These are phyloP conservation scores for Euwallacea similis DNA, from an alignment of 1,140 invertebrate genomes.

Conservation along the genomic window DNA sequence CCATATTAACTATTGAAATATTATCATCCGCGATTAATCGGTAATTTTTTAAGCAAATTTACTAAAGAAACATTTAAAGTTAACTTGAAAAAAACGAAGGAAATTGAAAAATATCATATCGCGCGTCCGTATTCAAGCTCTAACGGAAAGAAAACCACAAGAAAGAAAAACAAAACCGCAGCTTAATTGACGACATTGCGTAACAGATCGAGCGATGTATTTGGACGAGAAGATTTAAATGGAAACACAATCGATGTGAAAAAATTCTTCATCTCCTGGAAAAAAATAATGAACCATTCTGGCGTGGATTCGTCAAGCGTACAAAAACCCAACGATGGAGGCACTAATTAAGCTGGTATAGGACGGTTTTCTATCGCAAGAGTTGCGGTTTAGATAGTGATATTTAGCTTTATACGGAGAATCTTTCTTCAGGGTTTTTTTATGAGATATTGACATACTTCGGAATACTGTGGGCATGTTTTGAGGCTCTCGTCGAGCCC, in stretches of 20 bases:
- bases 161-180: constrained; percentile 13
- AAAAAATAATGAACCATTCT: constrained; percentile 24
- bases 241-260: constrained; percentile 4
- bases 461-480: background rate
- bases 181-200: constrained; percentile 22
- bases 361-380: constrained; percentile 14
- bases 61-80: too few relatives aligned
- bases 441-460: background rate
- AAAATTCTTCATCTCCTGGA: constrained; percentile 17
- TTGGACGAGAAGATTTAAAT: constrained; percentile 11
- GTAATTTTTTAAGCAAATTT: too few relatives aligned
- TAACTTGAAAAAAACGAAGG: too few relatives aligned
- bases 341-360: constrained; percentile 16
- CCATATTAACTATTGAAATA: too few relatives aligned
- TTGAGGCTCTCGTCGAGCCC: too few relatives aligned
- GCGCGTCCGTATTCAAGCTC: background rate
- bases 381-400: constrained; percentile 2
- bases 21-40: too few relatives aligned
- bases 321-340: constrained; percentile 10
- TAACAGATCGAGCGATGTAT: constrained; percentile 10
- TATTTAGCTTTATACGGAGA: constrained; percentile 5
- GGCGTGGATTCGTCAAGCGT: constrained; percentile 15
- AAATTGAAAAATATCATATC: too few relatives aligned
- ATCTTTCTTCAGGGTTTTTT: background rate
- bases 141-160: constrained; percentile 11